Percentiles rank a stretch among this genome's conserved stretches.
These are phyloP conservation scores for Stegastes partitus DNA, from an alignment of 2,113 vertebrate genomes.

Conservation along the genomic window DNA sequence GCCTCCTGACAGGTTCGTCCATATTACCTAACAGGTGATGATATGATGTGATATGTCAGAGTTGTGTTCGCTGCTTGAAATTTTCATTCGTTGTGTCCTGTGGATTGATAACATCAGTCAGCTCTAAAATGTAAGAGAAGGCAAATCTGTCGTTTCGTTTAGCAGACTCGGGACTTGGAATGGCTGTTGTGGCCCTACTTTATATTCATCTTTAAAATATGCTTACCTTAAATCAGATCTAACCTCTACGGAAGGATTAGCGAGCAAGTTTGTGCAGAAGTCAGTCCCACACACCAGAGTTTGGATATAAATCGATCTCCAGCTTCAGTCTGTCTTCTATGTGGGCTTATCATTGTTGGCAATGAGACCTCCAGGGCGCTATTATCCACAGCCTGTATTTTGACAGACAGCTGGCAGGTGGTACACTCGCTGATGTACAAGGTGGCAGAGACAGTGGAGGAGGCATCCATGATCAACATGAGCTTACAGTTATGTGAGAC, in stretches of 20 bases:
- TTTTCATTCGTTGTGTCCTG: too few relatives aligned
- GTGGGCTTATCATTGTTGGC: conserved; percentile 10
- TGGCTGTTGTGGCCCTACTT: background rate
- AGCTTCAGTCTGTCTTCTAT: conserved; percentile 21
- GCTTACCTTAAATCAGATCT: background rate
- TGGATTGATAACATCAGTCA: too few relatives aligned
- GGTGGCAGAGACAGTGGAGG: background rate
- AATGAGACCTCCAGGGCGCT: conserved; percentile 12
- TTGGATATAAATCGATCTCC: conserved; percentile 10
- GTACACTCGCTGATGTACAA: background rate
- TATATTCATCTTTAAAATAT: background rate
- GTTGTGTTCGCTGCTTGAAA: too few relatives aligned
- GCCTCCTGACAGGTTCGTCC: background rate
- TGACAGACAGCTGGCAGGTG: conserved; percentile 23
- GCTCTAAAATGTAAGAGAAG: too few relatives aligned
- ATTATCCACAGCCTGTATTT: conserved; percentile 3
- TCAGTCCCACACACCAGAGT: background rate
- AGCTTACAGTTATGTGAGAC: too few relatives aligned
- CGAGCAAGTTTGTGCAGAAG: conserved; percentile 1
- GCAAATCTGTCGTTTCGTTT: background rate
- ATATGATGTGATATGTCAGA: background rate
- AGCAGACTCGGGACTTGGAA: background rate
- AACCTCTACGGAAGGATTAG: background rate
- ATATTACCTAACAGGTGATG: background rate
- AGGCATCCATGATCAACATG: background rate